Percentiles rank a stretch among this genome's conserved stretches.
phyloP scores from a whole-genome alignment of 2,113 vertebrate species.

The Steatornis caripensis region DNA sequence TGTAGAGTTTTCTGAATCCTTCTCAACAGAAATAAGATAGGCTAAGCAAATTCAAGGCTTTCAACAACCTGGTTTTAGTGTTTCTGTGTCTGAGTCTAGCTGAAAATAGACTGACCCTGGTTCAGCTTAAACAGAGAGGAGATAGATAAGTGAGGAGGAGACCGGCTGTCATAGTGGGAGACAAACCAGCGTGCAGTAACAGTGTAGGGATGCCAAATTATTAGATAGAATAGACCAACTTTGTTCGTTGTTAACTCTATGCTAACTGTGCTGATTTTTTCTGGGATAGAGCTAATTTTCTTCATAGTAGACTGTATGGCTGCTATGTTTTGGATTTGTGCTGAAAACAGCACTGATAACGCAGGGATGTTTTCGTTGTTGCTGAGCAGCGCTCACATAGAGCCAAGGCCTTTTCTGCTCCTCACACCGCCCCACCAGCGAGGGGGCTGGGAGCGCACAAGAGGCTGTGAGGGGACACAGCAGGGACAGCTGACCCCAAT shows the following conservation, averaged over 20 bases:
- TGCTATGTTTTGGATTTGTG: too few species aligned
- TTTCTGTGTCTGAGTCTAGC: neutral
- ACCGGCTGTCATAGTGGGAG: neutral
- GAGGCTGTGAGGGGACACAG: too few species aligned
- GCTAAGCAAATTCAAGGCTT: neutral
- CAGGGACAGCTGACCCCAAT: too few species aligned
- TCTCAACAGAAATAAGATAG: neutral
- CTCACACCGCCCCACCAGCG: too few species aligned
- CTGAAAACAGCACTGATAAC: too few species aligned
- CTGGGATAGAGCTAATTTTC: too few species aligned
- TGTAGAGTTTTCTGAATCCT: neutral
- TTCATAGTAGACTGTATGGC: too few species aligned
- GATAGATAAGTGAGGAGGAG: neutral
- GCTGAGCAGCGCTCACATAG: too few species aligned
- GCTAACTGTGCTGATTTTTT: too few species aligned
- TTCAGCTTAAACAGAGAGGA: neutral
- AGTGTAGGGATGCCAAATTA: neutral
- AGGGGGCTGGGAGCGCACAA: too few species aligned
- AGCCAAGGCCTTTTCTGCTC: too few species aligned
- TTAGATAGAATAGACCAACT: neutral
- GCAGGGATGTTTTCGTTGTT: too few species aligned
- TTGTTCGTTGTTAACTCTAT: neutral
- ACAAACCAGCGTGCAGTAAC: neutral
- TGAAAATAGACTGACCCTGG: neutral
- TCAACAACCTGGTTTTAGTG: neutral